These are phyloP conservation scores for Vulpes vulpes DNA, from an alignment of 2,113 vertebrate genomes.

Conservation along the genomic window DNA sequence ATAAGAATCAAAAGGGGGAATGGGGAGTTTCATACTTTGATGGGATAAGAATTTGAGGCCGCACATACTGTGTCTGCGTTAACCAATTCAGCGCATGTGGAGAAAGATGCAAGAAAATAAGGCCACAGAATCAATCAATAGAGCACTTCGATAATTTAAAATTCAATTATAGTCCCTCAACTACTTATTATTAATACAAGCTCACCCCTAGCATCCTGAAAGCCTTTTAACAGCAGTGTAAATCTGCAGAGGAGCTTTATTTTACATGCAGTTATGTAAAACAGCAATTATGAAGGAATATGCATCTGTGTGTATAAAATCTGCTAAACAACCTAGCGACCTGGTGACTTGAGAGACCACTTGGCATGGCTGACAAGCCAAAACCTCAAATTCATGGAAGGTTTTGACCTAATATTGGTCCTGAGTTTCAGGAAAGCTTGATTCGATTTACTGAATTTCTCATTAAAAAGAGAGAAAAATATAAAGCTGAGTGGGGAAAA, in stretches of 20 bases:
- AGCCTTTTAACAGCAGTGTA: neutral
- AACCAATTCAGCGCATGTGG: neutral
- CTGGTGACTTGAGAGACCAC: constrained; percentile 1
- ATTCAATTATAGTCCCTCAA: neutral
- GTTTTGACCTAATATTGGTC: too few species aligned
- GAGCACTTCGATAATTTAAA: neutral
- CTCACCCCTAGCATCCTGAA: constrained; percentile 57
- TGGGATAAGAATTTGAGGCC: neutral
- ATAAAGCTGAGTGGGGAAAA: constrained; percentile 51
- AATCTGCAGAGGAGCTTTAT: neutral
- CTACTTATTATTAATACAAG: constrained; percentile 22
- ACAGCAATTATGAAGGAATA: neutral
- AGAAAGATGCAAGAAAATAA: constrained; percentile 27
- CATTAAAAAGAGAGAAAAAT: constrained; percentile 33
- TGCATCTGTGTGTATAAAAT: neutral
- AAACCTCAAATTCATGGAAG: too few species aligned
- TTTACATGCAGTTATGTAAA: constrained; percentile 35
- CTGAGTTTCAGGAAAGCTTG: neutral
- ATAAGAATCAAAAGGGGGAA: neutral
- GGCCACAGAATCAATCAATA: neutral
- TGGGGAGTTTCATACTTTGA: neutral
- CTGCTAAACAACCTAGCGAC: neutral
- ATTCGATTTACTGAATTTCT: constrained; percentile 31
- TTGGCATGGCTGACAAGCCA: neutral
- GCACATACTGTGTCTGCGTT: neutral